phyloP scores from a whole-genome alignment of 2,888 invertebrate genomes.

The Hydrotaea diabolus region DNA sequence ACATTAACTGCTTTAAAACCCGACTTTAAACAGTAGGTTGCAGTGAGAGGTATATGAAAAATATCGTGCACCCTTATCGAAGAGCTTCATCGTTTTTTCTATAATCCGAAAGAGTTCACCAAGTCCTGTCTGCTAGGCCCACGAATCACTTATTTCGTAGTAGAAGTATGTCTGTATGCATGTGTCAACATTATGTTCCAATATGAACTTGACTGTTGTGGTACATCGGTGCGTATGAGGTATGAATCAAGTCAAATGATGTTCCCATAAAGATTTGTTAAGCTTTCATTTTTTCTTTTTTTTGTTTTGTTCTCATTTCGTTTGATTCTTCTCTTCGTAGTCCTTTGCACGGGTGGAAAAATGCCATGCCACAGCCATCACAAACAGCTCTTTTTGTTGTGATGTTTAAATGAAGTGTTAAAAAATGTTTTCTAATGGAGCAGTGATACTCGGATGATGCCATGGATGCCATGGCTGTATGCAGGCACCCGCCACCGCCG shows the following conservation, averaged over 20 bases:
- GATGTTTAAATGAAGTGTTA: constrained; percentile 47
- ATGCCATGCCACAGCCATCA: neutral
- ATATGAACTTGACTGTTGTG: neutral
- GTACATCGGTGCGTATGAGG: constrained; percentile 2
- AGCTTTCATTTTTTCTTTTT: constrained; percentile 2
- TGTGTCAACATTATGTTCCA: neutral
- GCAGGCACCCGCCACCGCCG: neutral
- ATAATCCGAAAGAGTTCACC: too few species aligned
- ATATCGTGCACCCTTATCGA: too few species aligned
- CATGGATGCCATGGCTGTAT: neutral
- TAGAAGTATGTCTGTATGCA: too few species aligned
- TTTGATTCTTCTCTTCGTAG: neutral
- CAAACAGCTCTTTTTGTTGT: constrained; percentile 14
- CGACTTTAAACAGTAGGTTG: too few species aligned
- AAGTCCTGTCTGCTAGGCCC: too few species aligned
- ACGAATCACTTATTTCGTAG: too few species aligned
- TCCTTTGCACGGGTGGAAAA: neutral
- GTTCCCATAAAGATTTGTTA: constrained; percentile 43
- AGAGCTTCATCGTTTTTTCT: too few species aligned
- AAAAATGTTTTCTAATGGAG: constrained; percentile 34
- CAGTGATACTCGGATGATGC: constrained; percentile 31
- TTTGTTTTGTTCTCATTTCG: neutral
- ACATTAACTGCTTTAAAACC: too few species aligned
- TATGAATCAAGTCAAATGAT: constrained; percentile 40
- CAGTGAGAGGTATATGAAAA: too few species aligned